A percentile compares a stretch with the other conserved stretches of the same genome.
Conservation (phyloP, 2,113 vertebrate species). For the Clinocottus analis region DNA sequence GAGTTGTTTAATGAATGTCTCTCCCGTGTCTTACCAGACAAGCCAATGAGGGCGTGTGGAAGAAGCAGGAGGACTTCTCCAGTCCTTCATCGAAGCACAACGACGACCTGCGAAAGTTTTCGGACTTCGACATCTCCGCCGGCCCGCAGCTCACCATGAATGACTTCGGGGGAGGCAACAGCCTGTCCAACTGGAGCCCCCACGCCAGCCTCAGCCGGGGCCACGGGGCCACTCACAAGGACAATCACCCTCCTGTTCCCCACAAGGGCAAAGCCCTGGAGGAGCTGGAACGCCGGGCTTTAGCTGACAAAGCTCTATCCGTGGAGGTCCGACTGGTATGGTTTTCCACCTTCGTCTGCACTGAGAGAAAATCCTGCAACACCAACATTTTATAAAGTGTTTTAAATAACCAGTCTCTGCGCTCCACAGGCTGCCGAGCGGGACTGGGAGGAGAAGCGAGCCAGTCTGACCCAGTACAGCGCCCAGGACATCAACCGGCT, state of each 20-base stretch:
- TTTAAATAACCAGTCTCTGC: neutral
- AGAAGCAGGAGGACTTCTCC: conserved; percentile 86
- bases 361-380: neutral
- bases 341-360: neutral
- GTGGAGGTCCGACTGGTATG: conserved; percentile 90
- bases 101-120: conserved; percentile 87
- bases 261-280: conserved; percentile 88
- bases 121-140: conserved; percentile 90
- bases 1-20: conserved; percentile 5
- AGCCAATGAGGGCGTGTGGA: conserved; percentile 91
- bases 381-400: neutral
- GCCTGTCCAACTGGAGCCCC: conserved; percentile 82
- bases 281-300: conserved; percentile 87
- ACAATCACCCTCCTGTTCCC: conserved; percentile 84
- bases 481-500: conserved; percentile 98
- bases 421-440: conserved; percentile 90
- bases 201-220: conserved; percentile 74
- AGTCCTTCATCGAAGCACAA: conserved; percentile 90
- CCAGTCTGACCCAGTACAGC: conserved; percentile 95
- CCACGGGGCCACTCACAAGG: conserved; percentile 79
- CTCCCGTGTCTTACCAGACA: conserved; percentile 83
- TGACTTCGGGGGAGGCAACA: conserved; percentile 84
- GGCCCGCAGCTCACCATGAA: conserved; percentile 90
- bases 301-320: conserved; percentile 89
- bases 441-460: conserved; percentile 98